Evolutionary conservation across 2,888 invertebrate species (phyloP).

Genomic region (Dendrolimus pini): DNA sequence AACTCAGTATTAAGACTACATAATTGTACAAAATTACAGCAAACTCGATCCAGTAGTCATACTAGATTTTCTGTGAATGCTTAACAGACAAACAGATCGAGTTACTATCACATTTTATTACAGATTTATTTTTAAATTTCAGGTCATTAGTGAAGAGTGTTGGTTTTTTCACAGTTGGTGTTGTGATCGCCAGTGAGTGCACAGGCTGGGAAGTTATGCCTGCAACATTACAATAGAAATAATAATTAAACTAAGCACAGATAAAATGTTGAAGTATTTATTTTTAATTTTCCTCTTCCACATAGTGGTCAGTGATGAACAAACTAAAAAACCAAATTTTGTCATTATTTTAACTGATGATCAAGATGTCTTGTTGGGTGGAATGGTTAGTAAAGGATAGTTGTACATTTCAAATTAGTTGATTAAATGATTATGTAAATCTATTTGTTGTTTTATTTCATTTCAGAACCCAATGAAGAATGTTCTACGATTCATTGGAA

Average conservation of each 20-base stretch:
- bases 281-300: slow-evolving; percentile 39
- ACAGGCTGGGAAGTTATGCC: slow-evolving; percentile 85
- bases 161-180: slow-evolving; percentile 85
- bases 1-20: too few species aligned
- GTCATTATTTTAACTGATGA: slow-evolving; percentile 90
- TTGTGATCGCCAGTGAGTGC: slow-evolving; percentile 87
- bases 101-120: slow-evolving; percentile 10
- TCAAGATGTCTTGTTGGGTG: slow-evolving; percentile 87
- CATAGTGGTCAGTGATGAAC: slow-evolving; percentile 26
- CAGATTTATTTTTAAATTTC: slow-evolving; percentile 42
- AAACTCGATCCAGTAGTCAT: too few species aligned
- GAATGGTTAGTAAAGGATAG: slow-evolving; percentile 78
- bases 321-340: slow-evolving; percentile 79
- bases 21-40: too few species aligned
- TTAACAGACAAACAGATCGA: neutral
- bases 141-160: slow-evolving; percentile 90
- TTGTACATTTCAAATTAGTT: slow-evolving; percentile 18
- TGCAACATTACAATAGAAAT: slow-evolving; percentile 60
- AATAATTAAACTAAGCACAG: slow-evolving; percentile 21
- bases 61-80: too few species aligned
- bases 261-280: slow-evolving; percentile 58
- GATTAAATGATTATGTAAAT: slow-evolving; percentile 48
- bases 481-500: slow-evolving; percentile 78
- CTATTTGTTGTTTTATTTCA: slow-evolving; percentile 35
- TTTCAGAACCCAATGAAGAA: slow-evolving; percentile 82